Conservation (phyloP, 1,140 invertebrate species). For the Hylaeus anthracinus region DNA sequence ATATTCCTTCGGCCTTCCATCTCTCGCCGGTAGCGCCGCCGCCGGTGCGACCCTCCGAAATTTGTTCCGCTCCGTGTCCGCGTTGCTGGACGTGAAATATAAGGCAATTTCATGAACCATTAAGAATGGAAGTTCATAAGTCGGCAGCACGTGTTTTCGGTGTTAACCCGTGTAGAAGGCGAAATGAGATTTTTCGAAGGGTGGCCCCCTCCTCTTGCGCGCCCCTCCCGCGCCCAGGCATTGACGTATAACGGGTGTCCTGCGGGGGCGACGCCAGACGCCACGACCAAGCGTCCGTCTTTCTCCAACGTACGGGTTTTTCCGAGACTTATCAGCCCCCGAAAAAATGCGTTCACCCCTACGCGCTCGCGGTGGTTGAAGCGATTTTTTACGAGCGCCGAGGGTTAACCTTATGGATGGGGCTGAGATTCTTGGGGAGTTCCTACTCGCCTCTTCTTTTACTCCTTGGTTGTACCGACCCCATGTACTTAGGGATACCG, state of each 20-base stretch:
- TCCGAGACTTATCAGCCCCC: constrained; percentile 18
- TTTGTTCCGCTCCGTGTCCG: constrained; percentile 62
- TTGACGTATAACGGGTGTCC: constrained; percentile 65
- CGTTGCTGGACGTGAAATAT: constrained; percentile 72
- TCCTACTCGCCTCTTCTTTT: background rate
- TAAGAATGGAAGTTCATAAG: constrained; percentile 75
- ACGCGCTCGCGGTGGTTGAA: constrained; percentile 1
- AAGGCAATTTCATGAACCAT: constrained; percentile 76
- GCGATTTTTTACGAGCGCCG: constrained; percentile 52
- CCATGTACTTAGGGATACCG: too few species aligned
- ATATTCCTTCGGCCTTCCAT: constrained; percentile 39
- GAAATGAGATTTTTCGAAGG: constrained; percentile 73
- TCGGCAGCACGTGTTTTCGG: constrained; percentile 74
- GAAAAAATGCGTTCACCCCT: background rate
- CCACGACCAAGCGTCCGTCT: constrained; percentile 10
- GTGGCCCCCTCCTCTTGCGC: constrained; percentile 16
- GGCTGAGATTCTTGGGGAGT: constrained; percentile 11
- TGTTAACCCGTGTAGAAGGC: constrained; percentile 74
- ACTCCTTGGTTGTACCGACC: background rate
- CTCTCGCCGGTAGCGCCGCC: constrained; percentile 11
- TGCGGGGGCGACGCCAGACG: constrained; percentile 19
- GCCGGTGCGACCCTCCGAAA: constrained; percentile 57
- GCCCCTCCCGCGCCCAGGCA: constrained; percentile 25
- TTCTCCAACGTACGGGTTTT: background rate
- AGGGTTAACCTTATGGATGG: constrained; percentile 27